Percentiles rank a stretch among this genome's conserved stretches.
Evolutionary conservation across 2,888 invertebrate genomes (phyloP).

Genomic region (Dynastes grantii): DNA sequence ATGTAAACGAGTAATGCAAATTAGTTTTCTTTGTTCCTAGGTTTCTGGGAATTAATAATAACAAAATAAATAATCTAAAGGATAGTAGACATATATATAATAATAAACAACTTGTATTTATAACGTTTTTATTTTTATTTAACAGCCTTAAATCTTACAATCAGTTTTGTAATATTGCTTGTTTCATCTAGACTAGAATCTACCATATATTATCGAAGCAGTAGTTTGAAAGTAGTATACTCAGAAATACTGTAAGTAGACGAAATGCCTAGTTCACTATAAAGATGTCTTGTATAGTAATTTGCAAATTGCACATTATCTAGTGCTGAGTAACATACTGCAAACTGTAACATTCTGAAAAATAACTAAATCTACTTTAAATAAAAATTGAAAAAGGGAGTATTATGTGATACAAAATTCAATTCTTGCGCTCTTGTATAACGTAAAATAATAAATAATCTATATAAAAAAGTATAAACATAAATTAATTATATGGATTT

Average conservation of each 20-base stretch:
- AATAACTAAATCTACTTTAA: constrained; percentile 14
- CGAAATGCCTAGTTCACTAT: constrained; percentile 20
- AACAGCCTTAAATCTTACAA: constrained; percentile 39
- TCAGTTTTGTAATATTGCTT: constrained; percentile 40
- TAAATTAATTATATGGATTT: too few relatives aligned
- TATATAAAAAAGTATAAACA: too few relatives aligned
- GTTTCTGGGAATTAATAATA: too few relatives aligned
- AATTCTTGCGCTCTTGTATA: not conserved
- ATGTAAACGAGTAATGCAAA: too few relatives aligned
- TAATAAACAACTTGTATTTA: too few relatives aligned
- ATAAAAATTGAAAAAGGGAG: not conserved
- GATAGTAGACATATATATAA: too few relatives aligned
- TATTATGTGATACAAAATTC: not conserved
- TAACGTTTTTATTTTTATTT: constrained; percentile 41
- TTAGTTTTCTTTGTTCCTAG: too few relatives aligned
- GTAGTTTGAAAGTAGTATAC: constrained; percentile 18
- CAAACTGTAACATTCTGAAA: not conserved
- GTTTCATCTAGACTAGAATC: constrained; percentile 36
- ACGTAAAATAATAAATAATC: not conserved
- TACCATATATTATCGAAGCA: constrained; percentile 33
- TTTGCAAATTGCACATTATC: not conserved
- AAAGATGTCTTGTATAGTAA: constrained; percentile 1
- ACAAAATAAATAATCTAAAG: too few relatives aligned
- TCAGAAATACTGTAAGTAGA: constrained; percentile 38
- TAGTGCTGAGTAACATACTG: constrained; percentile 5